Evolutionary conservation across 1,140 invertebrate genomes (phyloP).

Genomic region (Saccostrea cuccullata): DNA sequence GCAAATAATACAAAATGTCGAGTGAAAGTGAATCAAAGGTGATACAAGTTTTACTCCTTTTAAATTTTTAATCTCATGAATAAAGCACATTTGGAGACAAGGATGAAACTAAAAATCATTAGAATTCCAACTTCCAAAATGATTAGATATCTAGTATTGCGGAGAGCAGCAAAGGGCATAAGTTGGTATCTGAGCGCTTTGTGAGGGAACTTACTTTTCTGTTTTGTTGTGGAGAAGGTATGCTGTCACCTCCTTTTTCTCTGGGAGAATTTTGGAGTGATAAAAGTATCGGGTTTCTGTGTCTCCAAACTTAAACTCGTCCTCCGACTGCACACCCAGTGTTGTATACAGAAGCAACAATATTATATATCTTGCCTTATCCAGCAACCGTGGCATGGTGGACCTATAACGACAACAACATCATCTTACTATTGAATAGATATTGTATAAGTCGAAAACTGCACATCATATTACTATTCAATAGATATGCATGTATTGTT

Average conservation of each 20-base stretch:
- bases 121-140: neutral
- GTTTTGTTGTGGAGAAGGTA: slow-evolving; percentile 47
- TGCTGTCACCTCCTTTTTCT: slow-evolving; percentile 29
- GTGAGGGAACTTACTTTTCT: slow-evolving; percentile 35
- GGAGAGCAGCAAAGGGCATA: neutral
- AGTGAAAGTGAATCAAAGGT: neutral
- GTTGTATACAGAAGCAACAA: slow-evolving; percentile 16
- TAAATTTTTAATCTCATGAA: neutral
- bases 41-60: neutral
- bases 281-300: slow-evolving; percentile 9
- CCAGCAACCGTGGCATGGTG: slow-evolving; percentile 32
- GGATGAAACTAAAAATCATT: slow-evolving; percentile 18
- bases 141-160: neutral
- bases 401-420: slow-evolving; percentile 2
- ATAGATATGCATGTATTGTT: too few species aligned
- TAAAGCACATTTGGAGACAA: slow-evolving; percentile 18
- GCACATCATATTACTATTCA: neutral
- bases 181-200: neutral
- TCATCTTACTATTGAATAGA: too few species aligned
- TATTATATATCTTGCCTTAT: slow-evolving; percentile 34
- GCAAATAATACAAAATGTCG: slow-evolving; percentile 15
- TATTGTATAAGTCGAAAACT: too few species aligned
- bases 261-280: slow-evolving; percentile 42
- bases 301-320: slow-evolving; percentile 1
- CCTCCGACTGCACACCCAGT: neutral